Evolutionary conservation across 2,888 invertebrate species (phyloP).

Genomic region (Geophilus truncorum): DNA sequence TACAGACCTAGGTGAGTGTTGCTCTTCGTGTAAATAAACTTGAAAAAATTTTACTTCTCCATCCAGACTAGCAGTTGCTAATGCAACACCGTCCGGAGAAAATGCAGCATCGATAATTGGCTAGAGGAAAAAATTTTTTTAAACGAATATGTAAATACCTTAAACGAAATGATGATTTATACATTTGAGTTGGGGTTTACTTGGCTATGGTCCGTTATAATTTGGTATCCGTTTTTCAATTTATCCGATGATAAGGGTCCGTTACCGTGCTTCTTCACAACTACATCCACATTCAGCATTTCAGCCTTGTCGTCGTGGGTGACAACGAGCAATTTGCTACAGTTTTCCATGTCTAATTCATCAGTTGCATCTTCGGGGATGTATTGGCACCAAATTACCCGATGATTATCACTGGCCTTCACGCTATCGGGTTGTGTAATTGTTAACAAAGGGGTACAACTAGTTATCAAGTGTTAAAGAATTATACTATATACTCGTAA

Average conservation of each 20-base stretch:
- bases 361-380: conserved; percentile 59
- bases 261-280: conserved; percentile 50
- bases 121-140: conserved; percentile 46
- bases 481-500: no score
- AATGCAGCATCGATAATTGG: conserved; percentile 79
- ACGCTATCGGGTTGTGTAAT: conserved; percentile 39
- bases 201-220: conserved; percentile 38
- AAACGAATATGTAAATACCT: no score
- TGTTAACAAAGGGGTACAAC: conserved; percentile 27
- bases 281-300: conserved; percentile 55
- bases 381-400: conserved; percentile 92
- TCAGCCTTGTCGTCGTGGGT: conserved; percentile 66
- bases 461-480: background rate
- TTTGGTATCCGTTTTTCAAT: conserved; percentile 38
- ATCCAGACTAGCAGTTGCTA: conserved; percentile 82
- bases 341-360: conserved; percentile 49
- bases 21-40: conserved; percentile 46
- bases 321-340: conserved; percentile 69
- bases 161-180: no score
- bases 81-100: conserved; percentile 89
- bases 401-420: conserved; percentile 55
- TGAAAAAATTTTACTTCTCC: conserved; percentile 91
- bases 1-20: conserved; percentile 39
- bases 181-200: conserved; percentile 33
- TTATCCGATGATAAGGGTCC: conserved; percentile 37